Evolutionary conservation across 2,888 invertebrate genomes (phyloP), one percentile per base, ranked within the genome.

Genomic region (Notodonta ziczac): DNA sequence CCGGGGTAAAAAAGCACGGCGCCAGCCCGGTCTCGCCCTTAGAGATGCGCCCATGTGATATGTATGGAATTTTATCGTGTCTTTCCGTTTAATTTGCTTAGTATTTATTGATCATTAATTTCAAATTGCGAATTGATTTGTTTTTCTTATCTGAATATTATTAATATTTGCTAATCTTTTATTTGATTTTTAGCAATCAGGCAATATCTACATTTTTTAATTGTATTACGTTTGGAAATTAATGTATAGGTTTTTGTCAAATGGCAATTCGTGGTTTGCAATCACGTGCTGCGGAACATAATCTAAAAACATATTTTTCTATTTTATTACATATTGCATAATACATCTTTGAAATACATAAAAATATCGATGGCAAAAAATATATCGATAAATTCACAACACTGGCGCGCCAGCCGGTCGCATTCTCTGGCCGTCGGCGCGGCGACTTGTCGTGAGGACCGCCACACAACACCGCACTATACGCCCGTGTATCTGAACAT

Each of bases 1-100:
- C 81, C 87, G 83, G 91, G 90, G 91, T 90, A 91, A 93, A 92
- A 92, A 92, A 91, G 89, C 84, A 79, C 90, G 93, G 93, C 93
- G 93, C 93, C 93, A 93, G 82, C 81, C 83, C 81, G 78, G 91
- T 89, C 91, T 90, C 88, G 93, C 91, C 91, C 91, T 88, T 91
- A 93, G 93, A 87, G 93, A 91, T 91, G 93, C 83, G 82, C 85
- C 79, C 63, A 59, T 59, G 65, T 69, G 74, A 76, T 82, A 80
- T 81, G 76, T 76, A 74, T 69, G 75, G 76, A 76, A 81, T 82
- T 83, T 83, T 87, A 88, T 88, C 89, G 88, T 83, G 69, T 62
- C 53, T 57, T 67, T 66, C 66, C 4, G 8, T 48, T 14, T 52
- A 42, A 39, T 58, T 58, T 59, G 58, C 40, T 58, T 42, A 53